Percentiles rank a stretch among this genome's conserved stretches.
These are phyloP conservation scores for Petroica traversi DNA, from an alignment of 2,113 vertebrate species.

Conservation along the genomic window DNA sequence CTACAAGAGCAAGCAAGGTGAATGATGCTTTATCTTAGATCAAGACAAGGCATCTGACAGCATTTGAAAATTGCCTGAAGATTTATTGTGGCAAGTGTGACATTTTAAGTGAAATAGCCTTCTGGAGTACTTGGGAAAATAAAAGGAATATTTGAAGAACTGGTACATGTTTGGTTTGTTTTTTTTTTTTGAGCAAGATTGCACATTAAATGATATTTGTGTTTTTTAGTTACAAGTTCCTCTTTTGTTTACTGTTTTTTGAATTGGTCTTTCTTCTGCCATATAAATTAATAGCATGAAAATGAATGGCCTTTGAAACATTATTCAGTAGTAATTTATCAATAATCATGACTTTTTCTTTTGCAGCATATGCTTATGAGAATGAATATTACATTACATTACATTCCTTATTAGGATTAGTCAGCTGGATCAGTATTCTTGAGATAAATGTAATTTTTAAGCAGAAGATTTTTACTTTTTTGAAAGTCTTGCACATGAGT, in stretches of 20 bases:
- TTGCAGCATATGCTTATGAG: background rate
- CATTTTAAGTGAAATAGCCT: background rate
- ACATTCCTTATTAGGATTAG: background rate
- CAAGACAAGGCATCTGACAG: conserved; percentile 12
- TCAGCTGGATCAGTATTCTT: background rate
- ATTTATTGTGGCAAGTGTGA: background rate
- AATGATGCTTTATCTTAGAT: conserved; percentile 52
- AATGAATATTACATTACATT: background rate
- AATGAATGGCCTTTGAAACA: background rate
- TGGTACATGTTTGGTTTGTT: background rate
- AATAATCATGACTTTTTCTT: background rate
- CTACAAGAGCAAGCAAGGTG: conserved; percentile 71
- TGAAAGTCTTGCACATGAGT: background rate
- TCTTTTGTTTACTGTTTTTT: background rate
- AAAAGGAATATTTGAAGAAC: background rate
- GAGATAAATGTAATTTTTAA: background rate
- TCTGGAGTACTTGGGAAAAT: background rate
- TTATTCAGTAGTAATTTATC: background rate
- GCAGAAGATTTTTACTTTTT: background rate
- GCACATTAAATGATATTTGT: background rate
- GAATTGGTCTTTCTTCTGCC: background rate
- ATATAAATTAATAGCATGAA: background rate
- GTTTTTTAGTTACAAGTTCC: background rate
- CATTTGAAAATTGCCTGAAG: background rate
- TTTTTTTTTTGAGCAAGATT: background rate